Evolutionary conservation across 2,113 vertebrate genomes (phyloP).

Genomic region (Otocyon megalotis): DNA sequence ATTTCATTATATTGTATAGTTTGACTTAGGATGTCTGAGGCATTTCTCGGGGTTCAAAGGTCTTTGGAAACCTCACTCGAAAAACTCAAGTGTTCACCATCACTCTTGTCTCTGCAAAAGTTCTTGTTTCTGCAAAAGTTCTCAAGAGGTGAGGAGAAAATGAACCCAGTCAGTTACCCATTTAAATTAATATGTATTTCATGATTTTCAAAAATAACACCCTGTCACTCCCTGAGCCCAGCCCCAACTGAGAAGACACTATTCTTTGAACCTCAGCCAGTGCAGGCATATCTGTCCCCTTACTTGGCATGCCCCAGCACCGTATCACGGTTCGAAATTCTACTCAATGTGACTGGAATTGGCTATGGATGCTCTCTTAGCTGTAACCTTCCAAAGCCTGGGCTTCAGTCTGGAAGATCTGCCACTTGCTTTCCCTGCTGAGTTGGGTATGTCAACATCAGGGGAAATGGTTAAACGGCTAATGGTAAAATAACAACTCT

Average conservation of each 20-base stretch:
- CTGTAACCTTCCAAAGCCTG: not conserved
- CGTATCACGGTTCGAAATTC: not conserved
- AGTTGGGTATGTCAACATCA: not conserved
- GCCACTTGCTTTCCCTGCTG: not conserved
- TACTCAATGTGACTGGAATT: not conserved
- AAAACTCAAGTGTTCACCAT: not conserved
- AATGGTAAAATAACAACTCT: not conserved
- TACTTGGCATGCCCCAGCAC: not conserved
- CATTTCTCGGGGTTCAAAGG: not conserved
- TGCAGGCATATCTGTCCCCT: not conserved
- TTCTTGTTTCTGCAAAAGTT: not conserved
- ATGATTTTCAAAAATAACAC: not conserved
- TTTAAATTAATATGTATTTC: not conserved
- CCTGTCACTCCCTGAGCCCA: accelerated
- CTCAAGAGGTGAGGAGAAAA: not conserved
- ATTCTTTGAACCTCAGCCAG: not conserved
- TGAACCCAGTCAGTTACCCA: not conserved
- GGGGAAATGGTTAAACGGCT: not conserved
- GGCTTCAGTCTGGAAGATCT: not conserved
- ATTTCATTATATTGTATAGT: not conserved
- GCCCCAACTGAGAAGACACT: not conserved
- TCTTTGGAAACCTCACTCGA: not conserved
- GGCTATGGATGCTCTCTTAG: not conserved
- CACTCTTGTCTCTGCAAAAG: not conserved
- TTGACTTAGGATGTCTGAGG: not conserved